Evolutionary conservation across 2,113 vertebrate species (phyloP).

Genomic region (Podocnemis expansa): DNA sequence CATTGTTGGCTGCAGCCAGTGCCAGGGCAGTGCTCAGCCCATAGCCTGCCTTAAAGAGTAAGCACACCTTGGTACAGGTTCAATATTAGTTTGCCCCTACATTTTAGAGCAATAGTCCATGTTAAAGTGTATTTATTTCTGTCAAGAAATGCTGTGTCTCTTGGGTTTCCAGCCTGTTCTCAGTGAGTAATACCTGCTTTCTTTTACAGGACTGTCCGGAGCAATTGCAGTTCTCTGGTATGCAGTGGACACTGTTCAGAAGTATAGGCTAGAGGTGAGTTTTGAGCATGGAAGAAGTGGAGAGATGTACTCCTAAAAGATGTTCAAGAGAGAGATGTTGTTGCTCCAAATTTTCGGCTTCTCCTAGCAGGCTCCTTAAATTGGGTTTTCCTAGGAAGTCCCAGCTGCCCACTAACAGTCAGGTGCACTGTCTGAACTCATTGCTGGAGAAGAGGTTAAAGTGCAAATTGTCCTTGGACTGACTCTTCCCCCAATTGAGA

Average conservation of each 20-base stretch:
- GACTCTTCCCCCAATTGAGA: too few relatives aligned
- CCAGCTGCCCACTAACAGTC: too few relatives aligned
- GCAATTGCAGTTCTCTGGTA: conserved; percentile 31
- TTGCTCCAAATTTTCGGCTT: too few relatives aligned
- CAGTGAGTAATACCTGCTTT: background rate
- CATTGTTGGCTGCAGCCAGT: background rate
- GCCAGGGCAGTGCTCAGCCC: background rate
- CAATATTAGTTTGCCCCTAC: background rate
- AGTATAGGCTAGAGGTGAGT: conserved; percentile 45
- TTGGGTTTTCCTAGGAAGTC: too few relatives aligned
- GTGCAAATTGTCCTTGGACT: too few relatives aligned
- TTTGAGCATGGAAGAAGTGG: too few relatives aligned
- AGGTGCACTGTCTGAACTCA: too few relatives aligned
- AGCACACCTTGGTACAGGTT: background rate
- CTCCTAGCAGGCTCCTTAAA: too few relatives aligned
- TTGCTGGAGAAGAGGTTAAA: too few relatives aligned
- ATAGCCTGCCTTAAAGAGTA: background rate
- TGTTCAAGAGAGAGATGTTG: too few relatives aligned
- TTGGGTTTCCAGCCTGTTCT: background rate
- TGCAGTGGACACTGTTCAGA: conserved; percentile 32
- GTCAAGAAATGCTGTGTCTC: background rate
- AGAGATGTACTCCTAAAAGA: too few relatives aligned
- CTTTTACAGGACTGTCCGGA: conserved; percentile 8
- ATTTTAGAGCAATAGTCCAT: background rate
- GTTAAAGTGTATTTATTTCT: background rate